phyloP scores from a whole-genome alignment of 1,140 invertebrate genomes.

The Ladona fulva region DNA sequence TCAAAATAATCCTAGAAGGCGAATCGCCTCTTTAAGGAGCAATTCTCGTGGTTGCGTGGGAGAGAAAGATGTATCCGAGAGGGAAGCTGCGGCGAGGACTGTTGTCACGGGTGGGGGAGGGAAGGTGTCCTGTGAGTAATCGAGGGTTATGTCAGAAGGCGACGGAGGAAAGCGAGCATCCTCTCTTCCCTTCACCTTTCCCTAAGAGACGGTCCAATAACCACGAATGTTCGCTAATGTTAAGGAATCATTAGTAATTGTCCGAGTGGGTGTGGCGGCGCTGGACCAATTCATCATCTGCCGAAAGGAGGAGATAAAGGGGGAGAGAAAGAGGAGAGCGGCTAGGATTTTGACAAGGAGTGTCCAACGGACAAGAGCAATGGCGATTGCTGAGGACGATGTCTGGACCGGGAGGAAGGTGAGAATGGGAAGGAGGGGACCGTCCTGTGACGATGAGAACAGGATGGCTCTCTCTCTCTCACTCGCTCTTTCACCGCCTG shows the following conservation, averaged over 20 bases:
- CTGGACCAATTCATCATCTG: neutral
- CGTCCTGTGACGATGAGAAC: too few species aligned
- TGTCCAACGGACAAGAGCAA: neutral
- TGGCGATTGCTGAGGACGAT: neutral
- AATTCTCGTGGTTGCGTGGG: too few species aligned
- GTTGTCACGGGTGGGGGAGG: neutral
- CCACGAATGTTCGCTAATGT: conserved; percentile 8
- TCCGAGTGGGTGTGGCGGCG: neutral
- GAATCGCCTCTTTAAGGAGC: too few species aligned
- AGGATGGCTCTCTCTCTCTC: too few species aligned
- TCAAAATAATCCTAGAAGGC: too few species aligned
- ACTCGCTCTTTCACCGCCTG: too few species aligned
- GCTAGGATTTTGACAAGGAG: conserved; percentile 3
- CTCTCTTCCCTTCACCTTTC: neutral
- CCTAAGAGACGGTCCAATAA: neutral
- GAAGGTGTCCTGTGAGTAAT: neutral
- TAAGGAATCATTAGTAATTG: conserved; percentile 10
- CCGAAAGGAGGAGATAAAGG: neutral
- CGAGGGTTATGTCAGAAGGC: neutral
- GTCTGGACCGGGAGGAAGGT: neutral
- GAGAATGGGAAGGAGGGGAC: too few species aligned
- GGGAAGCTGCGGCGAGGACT: too few species aligned
- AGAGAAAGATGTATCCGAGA: too few species aligned
- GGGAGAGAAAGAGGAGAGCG: too few species aligned
- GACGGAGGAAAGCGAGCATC: neutral